These are phyloP conservation scores for Coregonus sp. DNA, from an alignment of 2,797 vertebrate genomes.

Conservation along the genomic window DNA sequence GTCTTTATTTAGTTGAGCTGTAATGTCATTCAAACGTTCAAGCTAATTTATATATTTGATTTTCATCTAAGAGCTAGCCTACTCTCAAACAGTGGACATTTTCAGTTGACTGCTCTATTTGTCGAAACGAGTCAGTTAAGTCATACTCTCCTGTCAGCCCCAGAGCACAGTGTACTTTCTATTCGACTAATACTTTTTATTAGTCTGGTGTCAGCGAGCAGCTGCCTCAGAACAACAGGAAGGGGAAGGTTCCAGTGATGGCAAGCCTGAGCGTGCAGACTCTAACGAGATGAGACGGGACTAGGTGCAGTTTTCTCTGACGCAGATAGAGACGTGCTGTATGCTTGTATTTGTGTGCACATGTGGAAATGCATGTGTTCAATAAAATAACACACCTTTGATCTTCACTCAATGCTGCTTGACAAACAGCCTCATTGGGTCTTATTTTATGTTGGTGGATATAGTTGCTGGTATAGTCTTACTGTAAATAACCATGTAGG, in stretches of 20 bases:
- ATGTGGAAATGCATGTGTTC: background rate
- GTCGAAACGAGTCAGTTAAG: background rate
- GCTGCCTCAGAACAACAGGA: background rate
- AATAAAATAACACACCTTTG: background rate
- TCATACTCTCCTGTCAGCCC: background rate
- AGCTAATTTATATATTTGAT: background rate
- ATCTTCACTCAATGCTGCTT: constrained; percentile 12
- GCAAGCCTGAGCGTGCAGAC: constrained; percentile 48
- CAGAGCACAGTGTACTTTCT: constrained; percentile 10
- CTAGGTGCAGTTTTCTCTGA: background rate
- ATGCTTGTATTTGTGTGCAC: background rate
- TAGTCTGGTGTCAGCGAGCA: constrained; percentile 32
- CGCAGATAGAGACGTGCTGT: background rate
- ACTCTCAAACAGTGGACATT: background rate
- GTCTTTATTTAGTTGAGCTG: background rate
- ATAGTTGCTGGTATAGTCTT: background rate
- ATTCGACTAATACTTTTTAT: constrained; percentile 6
- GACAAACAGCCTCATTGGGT: background rate
- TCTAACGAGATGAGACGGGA: background rate
- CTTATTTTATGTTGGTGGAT: background rate
- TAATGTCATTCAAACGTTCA: background rate
- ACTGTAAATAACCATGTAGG: too few species aligned
- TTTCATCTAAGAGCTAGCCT: background rate
- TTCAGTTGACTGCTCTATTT: background rate
- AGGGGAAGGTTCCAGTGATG: constrained; percentile 13